Evolutionary conservation across 2,888 invertebrate genomes (phyloP).

Genomic region (Beris morrisii): DNA sequence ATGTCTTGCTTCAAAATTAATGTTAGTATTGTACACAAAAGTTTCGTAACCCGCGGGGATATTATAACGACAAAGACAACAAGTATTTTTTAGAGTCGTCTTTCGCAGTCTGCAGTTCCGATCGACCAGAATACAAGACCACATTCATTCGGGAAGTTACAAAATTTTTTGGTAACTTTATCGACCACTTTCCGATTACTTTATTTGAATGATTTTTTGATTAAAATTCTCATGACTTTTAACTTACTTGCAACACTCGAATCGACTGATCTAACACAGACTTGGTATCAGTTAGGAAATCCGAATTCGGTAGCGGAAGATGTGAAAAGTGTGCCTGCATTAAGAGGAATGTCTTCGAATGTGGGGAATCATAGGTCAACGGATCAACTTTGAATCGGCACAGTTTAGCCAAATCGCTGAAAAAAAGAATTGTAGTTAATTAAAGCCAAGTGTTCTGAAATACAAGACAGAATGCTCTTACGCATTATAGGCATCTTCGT

Average conservation of each 20-base stretch:
- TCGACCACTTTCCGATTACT: too few relatives aligned
- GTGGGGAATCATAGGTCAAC: constrained; percentile 82
- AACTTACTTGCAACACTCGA: constrained; percentile 81
- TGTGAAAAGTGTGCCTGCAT: constrained; percentile 94
- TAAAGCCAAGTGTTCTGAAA: neutral
- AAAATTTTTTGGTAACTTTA: too few relatives aligned
- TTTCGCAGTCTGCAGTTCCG: too few relatives aligned
- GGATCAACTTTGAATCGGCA: constrained; percentile 74
- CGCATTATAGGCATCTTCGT: constrained; percentile 93
- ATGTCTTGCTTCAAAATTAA: too few relatives aligned
- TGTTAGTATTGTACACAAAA: too few relatives aligned
- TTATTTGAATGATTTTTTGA: too few relatives aligned
- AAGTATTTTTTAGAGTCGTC: too few relatives aligned
- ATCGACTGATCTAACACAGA: constrained; percentile 96
- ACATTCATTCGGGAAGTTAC: too few relatives aligned
- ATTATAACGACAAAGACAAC: too few relatives aligned
- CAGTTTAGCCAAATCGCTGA: constrained; percentile 76
- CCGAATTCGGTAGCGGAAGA: constrained; percentile 80
- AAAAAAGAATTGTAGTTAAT: constrained; percentile 42
- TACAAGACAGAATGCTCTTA: constrained; percentile 49
- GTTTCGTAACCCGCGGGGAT: too few relatives aligned
- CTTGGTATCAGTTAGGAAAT: constrained; percentile 95
- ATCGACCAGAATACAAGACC: too few relatives aligned
- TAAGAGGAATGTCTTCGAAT: constrained; percentile 90
- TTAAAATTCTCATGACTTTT: too few relatives aligned